Conservation (phyloP, 2,113 vertebrate genomes). For the Glaucomys volans region DNA sequence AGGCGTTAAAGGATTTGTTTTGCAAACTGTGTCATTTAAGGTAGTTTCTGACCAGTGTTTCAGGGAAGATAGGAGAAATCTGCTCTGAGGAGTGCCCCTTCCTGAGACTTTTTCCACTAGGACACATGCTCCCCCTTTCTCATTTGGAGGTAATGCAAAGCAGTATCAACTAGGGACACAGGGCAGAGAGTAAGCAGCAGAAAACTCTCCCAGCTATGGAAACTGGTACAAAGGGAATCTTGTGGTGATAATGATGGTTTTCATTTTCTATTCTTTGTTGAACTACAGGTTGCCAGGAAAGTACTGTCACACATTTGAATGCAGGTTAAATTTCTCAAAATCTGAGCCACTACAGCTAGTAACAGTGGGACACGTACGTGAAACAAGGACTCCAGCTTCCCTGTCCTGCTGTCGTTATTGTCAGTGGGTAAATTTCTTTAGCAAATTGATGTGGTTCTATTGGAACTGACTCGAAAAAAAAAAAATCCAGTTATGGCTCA, state of each 20-base stretch:
- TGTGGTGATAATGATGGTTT: slow-evolving; percentile 49
- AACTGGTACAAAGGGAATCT: slow-evolving; percentile 63
- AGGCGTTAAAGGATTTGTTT: neutral
- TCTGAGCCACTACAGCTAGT: neutral
- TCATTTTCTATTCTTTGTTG: slow-evolving; percentile 73
- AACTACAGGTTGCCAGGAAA: slow-evolving; percentile 66
- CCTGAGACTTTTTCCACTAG: neutral
- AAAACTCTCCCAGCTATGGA: slow-evolving; percentile 42
- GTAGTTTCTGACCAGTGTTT: neutral
- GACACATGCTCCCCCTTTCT: neutral
- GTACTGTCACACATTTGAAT: neutral
- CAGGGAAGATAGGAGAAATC: neutral
- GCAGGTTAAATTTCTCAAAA: slow-evolving; percentile 57
- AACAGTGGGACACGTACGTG: neutral
- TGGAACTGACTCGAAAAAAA: neutral
- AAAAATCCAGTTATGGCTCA: neutral
- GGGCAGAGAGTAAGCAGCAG: neutral
- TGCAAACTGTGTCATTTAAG: neutral
- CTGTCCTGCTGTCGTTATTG: neutral
- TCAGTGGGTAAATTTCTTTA: neutral
- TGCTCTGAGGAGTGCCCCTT: neutral
- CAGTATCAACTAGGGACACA: neutral
- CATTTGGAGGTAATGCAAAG: neutral
- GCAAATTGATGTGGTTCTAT: neutral
- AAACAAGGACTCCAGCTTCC: neutral